These are phyloP conservation scores for Leptoclinus maculatus DNA, from an alignment of 2,797 vertebrate genomes.

Conservation along the genomic window DNA sequence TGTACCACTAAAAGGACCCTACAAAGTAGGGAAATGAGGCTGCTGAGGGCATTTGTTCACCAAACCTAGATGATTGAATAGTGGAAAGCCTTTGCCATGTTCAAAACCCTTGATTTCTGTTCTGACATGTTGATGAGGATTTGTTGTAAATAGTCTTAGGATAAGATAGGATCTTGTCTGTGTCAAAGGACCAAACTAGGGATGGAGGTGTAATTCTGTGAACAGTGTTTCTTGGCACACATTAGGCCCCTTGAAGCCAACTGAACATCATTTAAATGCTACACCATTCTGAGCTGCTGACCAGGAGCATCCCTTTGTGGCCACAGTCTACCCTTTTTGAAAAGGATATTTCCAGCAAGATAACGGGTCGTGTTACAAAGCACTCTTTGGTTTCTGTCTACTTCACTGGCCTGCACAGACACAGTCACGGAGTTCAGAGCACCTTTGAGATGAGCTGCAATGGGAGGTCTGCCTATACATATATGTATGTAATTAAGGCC, in stretches of 20 bases:
- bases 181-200: constrained; percentile 21
- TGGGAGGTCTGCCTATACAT: constrained; percentile 7
- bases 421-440: constrained; percentile 27
- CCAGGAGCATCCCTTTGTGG: constrained; percentile 52
- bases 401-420: constrained; percentile 5
- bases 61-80: constrained; percentile 9
- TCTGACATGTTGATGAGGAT: constrained; percentile 13
- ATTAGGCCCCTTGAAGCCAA: constrained; percentile 37
- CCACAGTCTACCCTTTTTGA: constrained; percentile 41
- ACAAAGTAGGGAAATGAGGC: constrained; percentile 35
- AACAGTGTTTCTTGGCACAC: constrained; percentile 55
- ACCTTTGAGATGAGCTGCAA: constrained; percentile 9
- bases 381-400: constrained; percentile 19
- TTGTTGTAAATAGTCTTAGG: constrained; percentile 15
- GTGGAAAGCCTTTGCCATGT: constrained; percentile 5
- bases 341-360: constrained; percentile 50
- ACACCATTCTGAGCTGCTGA: constrained; percentile 51
- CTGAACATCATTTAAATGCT: constrained; percentile 64
- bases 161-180: constrained; percentile 1
- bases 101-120: constrained; percentile 28
- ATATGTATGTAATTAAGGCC: neutral
- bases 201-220: constrained; percentile 30
- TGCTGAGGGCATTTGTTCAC: constrained; percentile 20
- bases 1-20: constrained; percentile 8
- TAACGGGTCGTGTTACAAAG: constrained; percentile 53